Conservation (phyloP, 2,113 vertebrate genomes). For the Protobothrops mucrosquamatus region DNA sequence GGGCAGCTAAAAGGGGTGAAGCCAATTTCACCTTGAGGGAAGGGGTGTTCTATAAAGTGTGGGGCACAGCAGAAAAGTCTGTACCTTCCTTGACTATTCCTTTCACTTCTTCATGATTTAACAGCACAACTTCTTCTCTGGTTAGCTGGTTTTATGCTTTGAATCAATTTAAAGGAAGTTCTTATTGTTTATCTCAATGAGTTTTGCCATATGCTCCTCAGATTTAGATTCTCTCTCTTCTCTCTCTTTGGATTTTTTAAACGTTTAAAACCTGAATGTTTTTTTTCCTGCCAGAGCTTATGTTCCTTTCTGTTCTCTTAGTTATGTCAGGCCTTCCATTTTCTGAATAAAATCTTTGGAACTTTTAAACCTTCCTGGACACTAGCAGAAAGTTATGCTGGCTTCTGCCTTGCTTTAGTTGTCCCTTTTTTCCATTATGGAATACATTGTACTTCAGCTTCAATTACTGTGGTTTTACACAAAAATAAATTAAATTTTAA, state of each 20-base stretch:
- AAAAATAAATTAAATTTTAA: background rate
- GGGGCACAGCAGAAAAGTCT: background rate
- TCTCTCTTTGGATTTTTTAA: background rate
- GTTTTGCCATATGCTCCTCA: background rate
- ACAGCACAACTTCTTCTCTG: background rate
- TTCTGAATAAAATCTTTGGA: background rate
- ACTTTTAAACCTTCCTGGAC: background rate
- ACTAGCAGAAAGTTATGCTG: background rate
- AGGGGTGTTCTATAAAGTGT: background rate
- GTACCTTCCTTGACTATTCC: background rate
- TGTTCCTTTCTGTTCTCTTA: background rate
- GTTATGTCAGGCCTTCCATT: background rate
- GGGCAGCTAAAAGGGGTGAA: background rate
- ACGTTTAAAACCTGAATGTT: background rate
- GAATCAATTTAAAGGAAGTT: background rate
- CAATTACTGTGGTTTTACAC: background rate
- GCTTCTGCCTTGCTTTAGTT: background rate
- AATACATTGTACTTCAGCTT: background rate
- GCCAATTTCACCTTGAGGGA: background rate
- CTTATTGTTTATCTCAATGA: background rate
- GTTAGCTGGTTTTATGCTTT: background rate
- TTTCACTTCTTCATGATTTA: background rate
- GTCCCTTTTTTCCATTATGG: background rate
- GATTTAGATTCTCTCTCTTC: background rate
- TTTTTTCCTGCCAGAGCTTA: background rate